phyloP scores from a whole-genome alignment of 2,113 vertebrate genomes.

The Phalacrocorax aristotelis region DNA sequence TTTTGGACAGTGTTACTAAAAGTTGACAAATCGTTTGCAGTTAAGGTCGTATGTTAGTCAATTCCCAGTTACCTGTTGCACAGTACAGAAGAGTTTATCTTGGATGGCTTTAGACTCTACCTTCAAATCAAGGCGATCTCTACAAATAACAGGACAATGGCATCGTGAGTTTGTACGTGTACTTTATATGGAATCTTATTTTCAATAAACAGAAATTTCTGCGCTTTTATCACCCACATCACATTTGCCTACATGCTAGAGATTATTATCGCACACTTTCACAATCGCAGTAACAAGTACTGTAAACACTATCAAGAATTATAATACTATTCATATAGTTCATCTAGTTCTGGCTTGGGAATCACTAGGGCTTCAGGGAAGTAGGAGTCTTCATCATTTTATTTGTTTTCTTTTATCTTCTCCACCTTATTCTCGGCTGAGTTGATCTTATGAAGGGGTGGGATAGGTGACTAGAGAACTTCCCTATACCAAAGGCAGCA shows the following conservation, averaged over 20 bases:
- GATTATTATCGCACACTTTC: background rate
- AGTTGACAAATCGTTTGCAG: background rate
- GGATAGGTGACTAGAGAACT: background rate
- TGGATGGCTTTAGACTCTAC: background rate
- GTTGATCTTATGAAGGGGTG: background rate
- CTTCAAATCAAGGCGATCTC: conserved; percentile 33
- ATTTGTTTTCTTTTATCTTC: background rate
- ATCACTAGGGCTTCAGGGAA: background rate
- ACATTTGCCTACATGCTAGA: background rate
- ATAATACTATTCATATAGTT: background rate
- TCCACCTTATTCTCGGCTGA: background rate
- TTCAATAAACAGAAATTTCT: background rate
- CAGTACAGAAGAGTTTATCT: conserved; percentile 33
- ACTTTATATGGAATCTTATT: background rate
- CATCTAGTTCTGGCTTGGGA: background rate
- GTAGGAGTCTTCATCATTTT: background rate
- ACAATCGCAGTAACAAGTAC: accelerated
- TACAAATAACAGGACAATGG: conserved; percentile 1
- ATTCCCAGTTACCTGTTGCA: conserved; percentile 66
- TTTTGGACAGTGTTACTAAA: background rate
- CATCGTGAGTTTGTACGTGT: background rate
- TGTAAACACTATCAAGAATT: background rate
- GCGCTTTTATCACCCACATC: background rate
- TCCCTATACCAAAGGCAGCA: background rate
- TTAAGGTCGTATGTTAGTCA: background rate